Evolutionary conservation across 2,797 vertebrate species (phyloP).

Genomic region (Coranthus polyacanthus): DNA sequence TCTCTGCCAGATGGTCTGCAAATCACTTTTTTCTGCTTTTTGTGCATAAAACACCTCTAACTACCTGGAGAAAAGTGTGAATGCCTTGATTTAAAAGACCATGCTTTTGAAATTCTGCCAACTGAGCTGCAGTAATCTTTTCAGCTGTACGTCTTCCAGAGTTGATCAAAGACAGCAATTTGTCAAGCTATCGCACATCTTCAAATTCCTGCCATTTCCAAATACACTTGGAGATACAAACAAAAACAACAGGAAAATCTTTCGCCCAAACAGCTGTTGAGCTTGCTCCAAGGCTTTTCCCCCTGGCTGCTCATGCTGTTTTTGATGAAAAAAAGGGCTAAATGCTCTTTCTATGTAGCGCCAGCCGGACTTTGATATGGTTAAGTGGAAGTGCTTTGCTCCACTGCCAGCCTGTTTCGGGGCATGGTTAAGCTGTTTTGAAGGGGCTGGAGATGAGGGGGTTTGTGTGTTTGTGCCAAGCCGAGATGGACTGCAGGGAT

Average conservation of each 20-base stretch:
- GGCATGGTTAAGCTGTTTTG: constrained; percentile 69
- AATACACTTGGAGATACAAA: constrained; percentile 26
- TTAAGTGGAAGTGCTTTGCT: constrained; percentile 78
- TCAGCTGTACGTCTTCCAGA: constrained; percentile 30
- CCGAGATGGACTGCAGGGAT: constrained; percentile 58
- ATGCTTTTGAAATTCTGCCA: constrained; percentile 25
- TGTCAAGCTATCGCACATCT: constrained; percentile 14
- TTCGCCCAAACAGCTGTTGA: constrained; percentile 18
- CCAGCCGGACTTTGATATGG: constrained; percentile 77
- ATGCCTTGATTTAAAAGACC: constrained; percentile 18
- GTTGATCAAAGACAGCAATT: constrained; percentile 42
- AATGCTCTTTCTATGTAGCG: constrained; percentile 60
- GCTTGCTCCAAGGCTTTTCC: constrained; percentile 7
- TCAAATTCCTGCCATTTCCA: constrained; percentile 8
- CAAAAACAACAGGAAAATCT: constrained; percentile 33
- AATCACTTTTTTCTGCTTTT: constrained; percentile 11
- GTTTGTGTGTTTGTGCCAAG: constrained; percentile 65
- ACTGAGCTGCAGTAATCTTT: constrained; percentile 8
- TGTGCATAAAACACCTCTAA: neutral
- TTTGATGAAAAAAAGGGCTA: constrained; percentile 19
- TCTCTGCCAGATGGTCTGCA: constrained; percentile 46
- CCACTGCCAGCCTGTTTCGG: constrained; percentile 70
- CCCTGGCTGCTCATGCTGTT: constrained; percentile 35
- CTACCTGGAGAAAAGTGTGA: constrained; percentile 13
- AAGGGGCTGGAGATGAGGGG: constrained; percentile 54